Evolutionary conservation across 1,140 invertebrate species (phyloP), one percentile per base, ranked within the genome.

Genomic region (Drosophila tani): DNA sequence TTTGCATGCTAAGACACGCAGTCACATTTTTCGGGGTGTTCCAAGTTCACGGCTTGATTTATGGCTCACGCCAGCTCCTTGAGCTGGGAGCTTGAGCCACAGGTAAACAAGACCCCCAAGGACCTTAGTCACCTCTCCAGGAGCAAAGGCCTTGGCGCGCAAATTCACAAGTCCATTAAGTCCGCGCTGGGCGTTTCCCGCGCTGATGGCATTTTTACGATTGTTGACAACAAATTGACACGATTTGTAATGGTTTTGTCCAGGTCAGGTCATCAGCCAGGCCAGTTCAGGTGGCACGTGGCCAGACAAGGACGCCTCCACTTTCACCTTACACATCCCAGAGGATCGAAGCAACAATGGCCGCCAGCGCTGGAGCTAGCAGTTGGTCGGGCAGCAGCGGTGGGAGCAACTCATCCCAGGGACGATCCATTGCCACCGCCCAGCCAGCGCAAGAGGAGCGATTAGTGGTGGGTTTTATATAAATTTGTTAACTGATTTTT

Each of bases 341-440:
- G 11, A 70, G 32, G 49, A 70, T 55, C 63, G 17, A 1, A 29
- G 21, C 2, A 9, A 84, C 8, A 3, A 88, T 88, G 85, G 85
- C 84, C 51, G 56, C 85, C 41, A 90, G 74, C 27, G 85, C 74
- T 38, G 85, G 85, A 67, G 85, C 74, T 15, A 81, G 66, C 57
- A 90, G 79, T 58, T 92, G 91, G 91, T 92, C 87, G 55, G 91
- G 88, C 41, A 90, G 92, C 58, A 92, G 91, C 40, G 87, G 91
- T 0, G 88, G 92, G 41, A 88, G 92, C 43, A 91, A 71, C 41
- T 88, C 91, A 43, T 88, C 70, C n/a, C 87, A 70, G 60, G 81
- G 65, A 43, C 81, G 29, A 81, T 66, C 53, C 79, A 82, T 75
- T 35, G 58, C 57, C 14, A 77, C 79, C 2, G 76, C 70, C 9